These are phyloP conservation scores for Bufotes viridis DNA, from an alignment of 2,797 vertebrate species.

Conservation along the genomic window DNA sequence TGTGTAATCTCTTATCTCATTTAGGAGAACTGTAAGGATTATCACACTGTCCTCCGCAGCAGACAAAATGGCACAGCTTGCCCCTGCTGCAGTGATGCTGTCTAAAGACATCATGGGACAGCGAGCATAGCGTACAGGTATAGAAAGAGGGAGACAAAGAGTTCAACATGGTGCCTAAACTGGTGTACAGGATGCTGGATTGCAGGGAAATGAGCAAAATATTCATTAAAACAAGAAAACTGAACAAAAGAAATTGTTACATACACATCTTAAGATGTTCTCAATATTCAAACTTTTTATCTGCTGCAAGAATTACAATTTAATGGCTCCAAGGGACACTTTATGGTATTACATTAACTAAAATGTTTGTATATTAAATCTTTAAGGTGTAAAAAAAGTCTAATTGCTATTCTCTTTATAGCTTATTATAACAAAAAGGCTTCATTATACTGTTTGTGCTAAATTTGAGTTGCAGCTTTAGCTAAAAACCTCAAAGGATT, in stretches of 20 bases:
- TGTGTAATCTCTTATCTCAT: too few species aligned
- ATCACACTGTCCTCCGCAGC: not conserved
- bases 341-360: slow-evolving; percentile 9
- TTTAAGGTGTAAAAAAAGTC: slow-evolving; percentile 8
- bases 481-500: slow-evolving; percentile 1
- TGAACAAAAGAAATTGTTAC: not conserved
- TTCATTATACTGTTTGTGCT: slow-evolving; percentile 17
- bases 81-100: not conserved
- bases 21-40: too few species aligned
- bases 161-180: not conserved
- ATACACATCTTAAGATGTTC: not conserved
- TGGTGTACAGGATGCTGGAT: not conserved
- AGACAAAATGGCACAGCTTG: not conserved
- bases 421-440: not conserved
- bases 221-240: not conserved
- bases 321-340: not conserved
- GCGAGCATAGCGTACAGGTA: not conserved
- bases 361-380: slow-evolving; percentile 17
- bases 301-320: not conserved
- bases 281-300: not conserved
- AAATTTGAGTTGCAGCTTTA: not conserved
- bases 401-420: slow-evolving; percentile 13
- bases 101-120: not conserved
- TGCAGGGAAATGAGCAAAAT: not conserved
- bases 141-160: not conserved